A percentile compares a stretch with the other conserved stretches of the same genome.
These are phyloP conservation scores for Corythaixoides concolor DNA, from an alignment of 2,113 vertebrate species.

Conservation along the genomic window DNA sequence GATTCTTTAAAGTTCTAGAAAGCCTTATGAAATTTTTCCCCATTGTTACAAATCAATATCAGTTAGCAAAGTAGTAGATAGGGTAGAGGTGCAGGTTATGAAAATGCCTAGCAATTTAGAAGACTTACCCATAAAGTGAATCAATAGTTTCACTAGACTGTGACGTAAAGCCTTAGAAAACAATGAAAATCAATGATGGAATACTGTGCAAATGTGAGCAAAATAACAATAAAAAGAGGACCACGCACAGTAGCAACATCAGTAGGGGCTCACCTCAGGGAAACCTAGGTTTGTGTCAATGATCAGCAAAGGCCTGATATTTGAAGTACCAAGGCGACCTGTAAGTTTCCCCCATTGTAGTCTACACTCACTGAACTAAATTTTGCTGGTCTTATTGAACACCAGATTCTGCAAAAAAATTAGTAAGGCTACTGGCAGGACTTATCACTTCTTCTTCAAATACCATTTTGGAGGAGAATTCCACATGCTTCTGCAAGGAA, in stretches of 20 bases:
- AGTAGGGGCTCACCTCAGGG: background rate
- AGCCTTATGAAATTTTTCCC: background rate
- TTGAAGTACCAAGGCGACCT: background rate
- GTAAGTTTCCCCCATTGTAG: background rate
- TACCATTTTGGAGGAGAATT: background rate
- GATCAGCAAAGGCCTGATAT: background rate
- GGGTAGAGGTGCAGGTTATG: background rate
- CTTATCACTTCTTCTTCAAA: background rate
- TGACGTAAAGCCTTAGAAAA: background rate
- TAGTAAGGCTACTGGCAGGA: background rate
- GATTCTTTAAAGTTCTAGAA: background rate
- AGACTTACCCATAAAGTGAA: background rate
- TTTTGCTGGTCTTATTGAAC: background rate
- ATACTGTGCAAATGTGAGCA: background rate
- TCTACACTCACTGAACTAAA: background rate
- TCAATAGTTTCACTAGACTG: background rate
- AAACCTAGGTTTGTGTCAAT: background rate
- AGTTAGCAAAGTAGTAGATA: background rate
- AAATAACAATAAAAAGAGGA: background rate
- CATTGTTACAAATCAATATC: background rate
- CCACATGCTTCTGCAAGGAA: background rate
- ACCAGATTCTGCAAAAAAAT: background rate
- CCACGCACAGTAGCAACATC: background rate
- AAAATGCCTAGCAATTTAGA: constrained; percentile 4
- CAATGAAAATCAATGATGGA: constrained; percentile 2